Base-by-base conservation (phyloP, 2,888 invertebrate species). In the Pilophorus perplexus region DNA sequence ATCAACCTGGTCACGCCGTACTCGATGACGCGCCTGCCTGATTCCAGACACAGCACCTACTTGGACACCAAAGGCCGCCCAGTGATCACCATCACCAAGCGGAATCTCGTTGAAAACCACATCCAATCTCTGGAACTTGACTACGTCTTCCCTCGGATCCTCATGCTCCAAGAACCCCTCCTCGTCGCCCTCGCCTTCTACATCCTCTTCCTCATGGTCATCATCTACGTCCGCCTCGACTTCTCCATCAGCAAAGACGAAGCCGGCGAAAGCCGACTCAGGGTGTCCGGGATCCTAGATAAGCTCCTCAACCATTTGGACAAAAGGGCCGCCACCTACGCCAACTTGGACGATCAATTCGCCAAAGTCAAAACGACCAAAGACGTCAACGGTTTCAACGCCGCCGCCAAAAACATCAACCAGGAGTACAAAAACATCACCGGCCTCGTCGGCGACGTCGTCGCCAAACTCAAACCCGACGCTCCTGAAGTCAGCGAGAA, bases 21-120 rank as follows among this genome's bases (percentile, higher is more conserved):
- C 77, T 76, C 84, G 6, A 88, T 93, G 0, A 83, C 85, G 18
- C 83, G 91, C 52, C 79, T 86, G 23, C 80, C 88, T 0, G 89
- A 94, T 75, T 83, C 83, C 50, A 77, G 91, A 1, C 90, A 93
- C 73, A 91, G 85, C 76, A 98, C 99, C 2, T 99, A 98, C 77
- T 82, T 99, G 74, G 99, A 99, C 77, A 92, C 92, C 0, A 85
- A 87, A 72, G 99, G 97, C 0, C 86, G 99, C 64, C 90, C 93
- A 0, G 93, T 97, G 0, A 82, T 99, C 64, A 81, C 85, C 6
- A 84, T 96, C 64, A 82, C 84, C 1, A 90, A 91, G 77, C 84
- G 79, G 18, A 95, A 97, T 80, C 80, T 99, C 69, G 93, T 96
- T 0, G 96, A 98, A 75, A 90, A 91, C 75, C 99, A 99, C 76